Conservation (phyloP, 2,113 vertebrate species). For the Erpornis zantholeuca region DNA sequence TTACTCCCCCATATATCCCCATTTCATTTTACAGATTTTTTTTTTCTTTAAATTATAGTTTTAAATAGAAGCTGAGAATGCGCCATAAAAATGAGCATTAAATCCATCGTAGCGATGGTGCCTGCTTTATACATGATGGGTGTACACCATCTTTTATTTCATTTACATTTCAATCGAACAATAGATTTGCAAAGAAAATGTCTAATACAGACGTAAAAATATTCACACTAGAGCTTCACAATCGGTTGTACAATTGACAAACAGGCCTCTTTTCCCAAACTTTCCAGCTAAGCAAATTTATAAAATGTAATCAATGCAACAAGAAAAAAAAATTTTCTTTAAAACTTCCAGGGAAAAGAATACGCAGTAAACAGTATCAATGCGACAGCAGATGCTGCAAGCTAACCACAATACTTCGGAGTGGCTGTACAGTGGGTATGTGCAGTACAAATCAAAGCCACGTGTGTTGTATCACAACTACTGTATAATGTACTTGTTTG, state of each 20-base stretch:
- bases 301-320: constrained; percentile 85
- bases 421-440: constrained; percentile 96
- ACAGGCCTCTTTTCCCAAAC: constrained; percentile 87
- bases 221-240: constrained; percentile 94
- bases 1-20: constrained; percentile 88
- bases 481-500: constrained; percentile 90
- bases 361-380: constrained; percentile 86
- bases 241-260: constrained; percentile 92
- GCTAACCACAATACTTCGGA: constrained; percentile 91
- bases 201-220: constrained; percentile 99
- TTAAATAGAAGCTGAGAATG: constrained; percentile 91
- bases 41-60: constrained; percentile 87
- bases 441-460: constrained; percentile 92
- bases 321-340: constrained; percentile 79
- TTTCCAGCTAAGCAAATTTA: constrained; percentile 86
- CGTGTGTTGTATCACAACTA: constrained; percentile 99
- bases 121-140: constrained; percentile 97
- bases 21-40: constrained; percentile 88
- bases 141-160: constrained; percentile 97
- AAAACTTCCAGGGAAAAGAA: constrained; percentile 89
- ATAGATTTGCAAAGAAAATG: constrained; percentile 99
- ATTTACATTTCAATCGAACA: constrained; percentile 99
- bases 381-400: constrained; percentile 90
- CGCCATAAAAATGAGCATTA: constrained; percentile 94
- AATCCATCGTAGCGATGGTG: constrained; percentile 98